Evolutionary conservation across 2,113 vertebrate genomes (phyloP).

Genomic region (Gymnogyps californianus): DNA sequence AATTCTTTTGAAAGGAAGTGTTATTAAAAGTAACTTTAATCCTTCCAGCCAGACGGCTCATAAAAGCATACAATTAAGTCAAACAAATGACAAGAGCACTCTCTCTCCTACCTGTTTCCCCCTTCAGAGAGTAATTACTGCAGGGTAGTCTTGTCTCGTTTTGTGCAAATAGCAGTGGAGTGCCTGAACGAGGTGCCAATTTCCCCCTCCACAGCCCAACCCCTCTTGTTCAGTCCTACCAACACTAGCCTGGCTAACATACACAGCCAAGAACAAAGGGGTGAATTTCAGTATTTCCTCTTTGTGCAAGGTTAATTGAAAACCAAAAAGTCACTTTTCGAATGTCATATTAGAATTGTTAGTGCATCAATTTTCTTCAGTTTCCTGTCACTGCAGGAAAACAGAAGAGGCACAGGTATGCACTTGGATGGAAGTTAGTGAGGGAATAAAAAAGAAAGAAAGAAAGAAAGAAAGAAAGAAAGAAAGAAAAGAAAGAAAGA

Average conservation of each 20-base stretch:
- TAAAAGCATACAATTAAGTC: conserved; percentile 81
- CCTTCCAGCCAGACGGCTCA: conserved; percentile 70
- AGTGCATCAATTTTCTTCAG: conserved; percentile 70
- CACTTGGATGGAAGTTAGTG: not conserved
- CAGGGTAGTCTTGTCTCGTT: conserved; percentile 55
- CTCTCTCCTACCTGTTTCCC: conserved; percentile 71
- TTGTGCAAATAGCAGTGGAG: conserved; percentile 47
- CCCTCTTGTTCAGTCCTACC: not conserved
- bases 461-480: not conserved
- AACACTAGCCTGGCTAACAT: conserved; percentile 14
- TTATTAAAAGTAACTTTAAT: conserved; percentile 84
- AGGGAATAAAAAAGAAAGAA: not conserved
- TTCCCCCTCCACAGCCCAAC: not conserved
- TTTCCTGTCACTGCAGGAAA: conserved; percentile 32
- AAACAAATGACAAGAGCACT: conserved; percentile 75
- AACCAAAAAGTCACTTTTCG: conserved; percentile 75
- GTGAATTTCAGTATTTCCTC: conserved; percentile 67
- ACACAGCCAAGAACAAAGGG: conserved; percentile 63
- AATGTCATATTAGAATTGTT: conserved; percentile 67
- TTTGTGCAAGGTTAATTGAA: conserved; percentile 77
- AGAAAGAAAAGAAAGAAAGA: accelerated
- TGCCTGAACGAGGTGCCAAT: not conserved
- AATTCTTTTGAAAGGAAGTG: conserved; percentile 72
- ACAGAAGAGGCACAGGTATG: not conserved
- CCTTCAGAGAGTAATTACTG: conserved; percentile 75